These are phyloP conservation scores for Syrista parreyssii DNA, from an alignment of 2,888 invertebrate genomes.

Conservation along the genomic window DNA sequence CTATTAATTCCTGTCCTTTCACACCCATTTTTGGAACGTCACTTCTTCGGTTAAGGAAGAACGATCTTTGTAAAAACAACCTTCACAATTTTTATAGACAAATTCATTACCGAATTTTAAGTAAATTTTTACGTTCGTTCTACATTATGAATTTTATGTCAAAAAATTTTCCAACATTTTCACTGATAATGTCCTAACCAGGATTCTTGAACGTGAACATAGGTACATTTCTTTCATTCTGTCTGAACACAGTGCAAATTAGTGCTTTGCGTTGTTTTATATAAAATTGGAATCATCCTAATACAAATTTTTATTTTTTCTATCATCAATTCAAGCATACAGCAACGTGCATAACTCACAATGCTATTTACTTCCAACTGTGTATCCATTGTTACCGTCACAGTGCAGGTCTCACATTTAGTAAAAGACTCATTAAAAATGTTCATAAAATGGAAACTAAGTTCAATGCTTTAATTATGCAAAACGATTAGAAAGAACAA, in stretches of 20 bases:
- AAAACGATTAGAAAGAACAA: not conserved
- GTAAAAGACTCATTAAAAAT: not conserved
- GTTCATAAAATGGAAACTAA: not conserved
- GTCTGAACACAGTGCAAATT: not conserved
- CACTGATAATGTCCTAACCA: not conserved
- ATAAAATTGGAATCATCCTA: too few species aligned
- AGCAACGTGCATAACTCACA: not conserved
- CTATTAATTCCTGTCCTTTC: constrained; percentile 9
- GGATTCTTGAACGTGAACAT: not conserved
- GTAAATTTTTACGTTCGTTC: not conserved
- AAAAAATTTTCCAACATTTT: not conserved
- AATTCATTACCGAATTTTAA: not conserved
- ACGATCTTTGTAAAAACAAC: not conserved
- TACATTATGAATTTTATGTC: not conserved
- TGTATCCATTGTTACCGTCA: not conserved
- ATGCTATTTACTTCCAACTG: not conserved
- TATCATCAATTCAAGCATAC: too few species aligned
- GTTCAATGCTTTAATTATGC: not conserved
- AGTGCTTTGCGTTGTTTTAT: too few species aligned
- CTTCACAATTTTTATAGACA: not conserved
- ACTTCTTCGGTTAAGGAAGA: not conserved
- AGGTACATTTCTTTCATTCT: not conserved
- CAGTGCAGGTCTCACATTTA: not conserved
- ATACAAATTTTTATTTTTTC: too few species aligned
- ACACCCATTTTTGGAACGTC: constrained; percentile 2